phyloP scores from a whole-genome alignment of 2,797 vertebrate species.

The Pantherophis vulpinus region DNA sequence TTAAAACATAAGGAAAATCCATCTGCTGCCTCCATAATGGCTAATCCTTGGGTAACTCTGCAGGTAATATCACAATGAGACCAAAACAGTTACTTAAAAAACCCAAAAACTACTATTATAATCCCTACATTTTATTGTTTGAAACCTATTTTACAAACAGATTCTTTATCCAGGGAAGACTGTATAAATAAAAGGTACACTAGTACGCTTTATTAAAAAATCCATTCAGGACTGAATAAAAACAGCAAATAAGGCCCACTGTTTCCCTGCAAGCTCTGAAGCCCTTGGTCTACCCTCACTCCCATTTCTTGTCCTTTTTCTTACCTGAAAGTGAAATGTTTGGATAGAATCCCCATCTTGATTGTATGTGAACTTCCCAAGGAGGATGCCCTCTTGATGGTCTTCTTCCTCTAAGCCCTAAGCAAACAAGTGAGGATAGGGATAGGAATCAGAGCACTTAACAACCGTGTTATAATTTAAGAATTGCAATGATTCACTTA shows the following conservation, averaged over 20 bases:
- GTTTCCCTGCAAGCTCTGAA: rapidly evolving
- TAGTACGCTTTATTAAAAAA: background rate
- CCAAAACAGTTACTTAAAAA: background rate
- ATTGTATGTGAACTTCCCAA: conserved; percentile 84
- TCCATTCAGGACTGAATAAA: background rate
- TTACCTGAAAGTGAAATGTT: conserved; percentile 83
- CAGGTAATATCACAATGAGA: background rate
- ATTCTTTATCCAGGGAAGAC: background rate
- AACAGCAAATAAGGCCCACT: background rate
- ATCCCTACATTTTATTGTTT: background rate
- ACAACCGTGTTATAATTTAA: background rate
- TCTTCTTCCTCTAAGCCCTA: conserved; percentile 84
- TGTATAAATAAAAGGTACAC: background rate
- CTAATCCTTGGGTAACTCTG: background rate
- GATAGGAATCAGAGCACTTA: background rate
- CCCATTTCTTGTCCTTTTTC: background rate
- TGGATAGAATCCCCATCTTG: conserved; percentile 84
- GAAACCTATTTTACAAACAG: background rate
- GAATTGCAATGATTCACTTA: background rate
- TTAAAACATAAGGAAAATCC: background rate
- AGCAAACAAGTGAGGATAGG: background rate
- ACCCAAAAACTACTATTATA: background rate
- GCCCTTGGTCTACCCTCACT: background rate
- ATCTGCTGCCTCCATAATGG: background rate
- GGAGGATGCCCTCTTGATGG: conserved; percentile 77